These are phyloP conservation scores for Mesocentrotus franciscanus DNA, from an alignment of 53 echinoderm and acorn worm species.

Conservation along the genomic window DNA sequence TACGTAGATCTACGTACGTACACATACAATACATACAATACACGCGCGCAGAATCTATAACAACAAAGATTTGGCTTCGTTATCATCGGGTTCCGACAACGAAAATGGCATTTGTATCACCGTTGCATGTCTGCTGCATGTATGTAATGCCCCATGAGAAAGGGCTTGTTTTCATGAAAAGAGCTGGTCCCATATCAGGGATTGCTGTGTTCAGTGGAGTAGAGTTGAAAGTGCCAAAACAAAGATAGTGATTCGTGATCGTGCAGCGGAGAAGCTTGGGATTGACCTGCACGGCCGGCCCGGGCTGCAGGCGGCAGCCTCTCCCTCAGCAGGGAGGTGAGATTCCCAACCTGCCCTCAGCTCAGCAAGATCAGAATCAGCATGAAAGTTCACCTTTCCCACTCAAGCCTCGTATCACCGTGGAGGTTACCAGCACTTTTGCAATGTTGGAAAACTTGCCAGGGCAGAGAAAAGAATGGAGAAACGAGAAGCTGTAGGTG, in stretches of 20 bases:
- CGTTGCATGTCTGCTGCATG: not conserved
- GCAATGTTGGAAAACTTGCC: conserved; percentile 32
- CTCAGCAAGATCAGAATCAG: conserved; percentile 21
- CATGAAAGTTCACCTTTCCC: not conserved
- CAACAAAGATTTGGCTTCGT: not conserved
- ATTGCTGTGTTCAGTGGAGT: conserved; percentile 6
- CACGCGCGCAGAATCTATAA: not conserved
- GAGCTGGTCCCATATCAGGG: not conserved
- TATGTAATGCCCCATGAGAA: not conserved
- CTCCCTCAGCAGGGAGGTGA: too few relatives aligned
- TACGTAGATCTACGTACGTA: too few relatives aligned
- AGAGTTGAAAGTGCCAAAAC: not conserved
- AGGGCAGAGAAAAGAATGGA: not conserved
- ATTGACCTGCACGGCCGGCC: conserved; percentile 26
- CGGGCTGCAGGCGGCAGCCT: too few relatives aligned
- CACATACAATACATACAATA: too few relatives aligned
- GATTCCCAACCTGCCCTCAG: too few relatives aligned
- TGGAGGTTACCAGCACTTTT: not conserved
- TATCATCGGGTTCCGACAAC: not conserved
- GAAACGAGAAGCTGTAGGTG: not conserved
- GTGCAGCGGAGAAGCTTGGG: not conserved
- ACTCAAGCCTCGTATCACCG: not conserved
- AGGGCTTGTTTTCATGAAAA: conserved; percentile 12
- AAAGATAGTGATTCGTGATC: conserved; percentile 1
- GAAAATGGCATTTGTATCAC: conserved; percentile 8